Evolutionary conservation across 2,113 vertebrate species (phyloP).

Genomic region (Heteronetta atricapilla): DNA sequence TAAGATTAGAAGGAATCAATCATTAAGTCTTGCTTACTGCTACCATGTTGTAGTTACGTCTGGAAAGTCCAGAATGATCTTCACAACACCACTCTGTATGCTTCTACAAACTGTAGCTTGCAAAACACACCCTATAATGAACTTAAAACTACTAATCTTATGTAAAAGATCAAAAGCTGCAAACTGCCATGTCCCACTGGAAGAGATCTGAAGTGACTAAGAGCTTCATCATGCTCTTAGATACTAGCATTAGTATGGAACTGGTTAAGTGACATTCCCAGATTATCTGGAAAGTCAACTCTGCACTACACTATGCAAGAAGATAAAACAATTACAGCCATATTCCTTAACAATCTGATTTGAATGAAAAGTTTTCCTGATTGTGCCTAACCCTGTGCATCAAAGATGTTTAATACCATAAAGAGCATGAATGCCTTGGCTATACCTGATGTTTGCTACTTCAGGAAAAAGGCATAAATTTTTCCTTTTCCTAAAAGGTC

Average conservation of each 20-base stretch:
- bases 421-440: background rate
- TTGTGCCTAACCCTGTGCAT: background rate
- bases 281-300: slow-evolving; percentile 11
- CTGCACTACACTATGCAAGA: background rate
- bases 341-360: background rate
- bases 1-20: background rate
- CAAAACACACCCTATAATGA: background rate
- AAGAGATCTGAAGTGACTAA: background rate
- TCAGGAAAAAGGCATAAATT: background rate
- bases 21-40: background rate
- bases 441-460: background rate
- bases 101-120: background rate
- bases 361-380: background rate
- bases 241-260: background rate
- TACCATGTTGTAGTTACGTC: background rate
- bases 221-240: background rate
- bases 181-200: background rate
- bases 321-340: background rate
- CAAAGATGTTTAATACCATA: background rate
- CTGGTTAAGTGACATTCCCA: slow-evolving; percentile 49
- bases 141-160: background rate
- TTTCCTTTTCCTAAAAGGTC: background rate
- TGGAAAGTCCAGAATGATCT: background rate
- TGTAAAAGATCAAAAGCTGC: background rate
- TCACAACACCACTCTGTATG: background rate